Percentiles rank a stretch among this genome's conserved stretches.
Conservation (phyloP, 2,113 vertebrate genomes). For the Zosterops hypoxanthus region DNA sequence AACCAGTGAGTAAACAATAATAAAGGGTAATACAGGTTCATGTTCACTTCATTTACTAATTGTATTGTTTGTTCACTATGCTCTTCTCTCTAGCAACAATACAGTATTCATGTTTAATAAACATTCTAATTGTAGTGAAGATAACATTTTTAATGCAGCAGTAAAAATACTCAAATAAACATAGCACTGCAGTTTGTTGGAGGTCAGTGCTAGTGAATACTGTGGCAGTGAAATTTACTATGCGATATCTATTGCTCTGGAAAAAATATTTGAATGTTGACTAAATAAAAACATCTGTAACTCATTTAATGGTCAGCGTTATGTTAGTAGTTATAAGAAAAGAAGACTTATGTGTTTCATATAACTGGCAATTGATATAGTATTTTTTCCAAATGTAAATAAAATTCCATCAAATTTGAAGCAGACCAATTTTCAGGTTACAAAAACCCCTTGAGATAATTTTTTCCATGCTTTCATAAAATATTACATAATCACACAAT, state of each 20-base stretch:
- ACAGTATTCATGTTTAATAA: background rate
- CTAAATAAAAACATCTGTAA: background rate
- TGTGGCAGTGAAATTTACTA: background rate
- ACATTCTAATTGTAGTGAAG: background rate
- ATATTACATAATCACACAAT: background rate
- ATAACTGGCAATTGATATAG: background rate
- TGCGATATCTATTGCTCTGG: background rate
- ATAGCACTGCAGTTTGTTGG: background rate
- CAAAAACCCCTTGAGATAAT: background rate
- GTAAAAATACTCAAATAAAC: background rate
- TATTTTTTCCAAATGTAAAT: background rate
- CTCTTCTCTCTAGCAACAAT: background rate
- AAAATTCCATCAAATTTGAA: background rate
- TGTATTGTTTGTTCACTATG: background rate
- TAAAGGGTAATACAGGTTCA: background rate
- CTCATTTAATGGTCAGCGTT: background rate
- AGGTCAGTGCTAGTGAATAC: background rate
- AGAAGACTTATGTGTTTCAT: background rate
- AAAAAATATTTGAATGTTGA: background rate
- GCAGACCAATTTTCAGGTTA: background rate
- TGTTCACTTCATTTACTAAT: conserved; percentile 20
- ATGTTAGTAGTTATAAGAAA: background rate
- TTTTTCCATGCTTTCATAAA: background rate
- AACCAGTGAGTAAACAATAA: background rate
- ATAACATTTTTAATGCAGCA: background rate